phyloP scores from a whole-genome alignment of 2,113 vertebrate species.

The Tragelaphus strepsiceros region DNA sequence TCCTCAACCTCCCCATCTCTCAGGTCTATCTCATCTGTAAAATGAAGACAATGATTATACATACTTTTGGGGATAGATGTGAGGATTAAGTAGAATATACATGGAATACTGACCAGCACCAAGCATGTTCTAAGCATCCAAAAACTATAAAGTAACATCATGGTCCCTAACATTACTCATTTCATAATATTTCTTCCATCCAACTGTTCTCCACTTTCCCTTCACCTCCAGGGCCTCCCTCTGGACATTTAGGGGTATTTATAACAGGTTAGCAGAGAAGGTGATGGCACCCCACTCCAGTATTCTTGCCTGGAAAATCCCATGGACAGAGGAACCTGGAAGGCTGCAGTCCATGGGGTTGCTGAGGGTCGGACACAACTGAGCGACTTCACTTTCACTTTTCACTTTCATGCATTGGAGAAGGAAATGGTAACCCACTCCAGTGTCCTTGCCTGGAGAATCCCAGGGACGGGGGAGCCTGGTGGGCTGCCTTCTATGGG shows the following conservation, averaged over 20 bases:
- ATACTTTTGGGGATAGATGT: not conserved
- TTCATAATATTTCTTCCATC: not conserved
- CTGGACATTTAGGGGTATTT: not conserved
- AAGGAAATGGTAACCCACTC: too few relatives aligned
- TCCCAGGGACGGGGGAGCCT: too few relatives aligned
- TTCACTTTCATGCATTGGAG: too few relatives aligned
- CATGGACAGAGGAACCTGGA: too few relatives aligned
- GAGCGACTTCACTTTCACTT: too few relatives aligned
- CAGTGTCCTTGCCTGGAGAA: too few relatives aligned
- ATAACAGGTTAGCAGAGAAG: not conserved
- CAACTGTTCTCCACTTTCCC: not conserved
- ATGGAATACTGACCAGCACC: not conserved
- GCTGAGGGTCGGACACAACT: too few relatives aligned
- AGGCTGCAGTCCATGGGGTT: too few relatives aligned
- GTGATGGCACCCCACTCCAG: too few relatives aligned
- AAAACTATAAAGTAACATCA: not conserved
- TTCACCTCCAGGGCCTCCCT: not conserved
- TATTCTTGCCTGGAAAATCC: too few relatives aligned
- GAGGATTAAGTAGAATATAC: not conserved
- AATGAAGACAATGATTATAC: not conserved
- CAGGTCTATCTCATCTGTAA: not conserved
- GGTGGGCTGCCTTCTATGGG: too few relatives aligned
- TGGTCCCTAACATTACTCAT: too few relatives aligned
- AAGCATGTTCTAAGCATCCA: not conserved
- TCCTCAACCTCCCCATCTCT: not conserved